phyloP scores from a whole-genome alignment of 1,140 invertebrate species.

The Pemphigus obesinymphae region DNA sequence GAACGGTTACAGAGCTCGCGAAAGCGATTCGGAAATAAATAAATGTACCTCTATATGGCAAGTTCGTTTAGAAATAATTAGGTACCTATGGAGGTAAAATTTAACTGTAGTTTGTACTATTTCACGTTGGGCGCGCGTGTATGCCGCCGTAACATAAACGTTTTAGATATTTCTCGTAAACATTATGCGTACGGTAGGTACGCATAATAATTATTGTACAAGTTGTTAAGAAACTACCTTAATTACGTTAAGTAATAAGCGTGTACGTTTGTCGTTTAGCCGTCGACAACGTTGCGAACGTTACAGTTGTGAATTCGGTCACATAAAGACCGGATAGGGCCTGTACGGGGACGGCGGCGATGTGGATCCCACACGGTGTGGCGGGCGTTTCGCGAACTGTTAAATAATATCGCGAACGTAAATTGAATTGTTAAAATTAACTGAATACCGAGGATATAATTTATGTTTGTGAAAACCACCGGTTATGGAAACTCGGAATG shows the following conservation, averaged over 20 bases:
- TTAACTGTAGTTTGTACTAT: background rate
- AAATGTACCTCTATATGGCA: no score
- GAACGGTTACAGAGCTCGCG: no score
- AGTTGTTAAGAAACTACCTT: no score
- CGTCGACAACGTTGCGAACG: background rate
- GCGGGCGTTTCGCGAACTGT: background rate
- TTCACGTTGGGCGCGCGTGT: background rate
- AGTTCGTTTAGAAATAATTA: no score
- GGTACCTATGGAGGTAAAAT: background rate
- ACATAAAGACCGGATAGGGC: background rate
- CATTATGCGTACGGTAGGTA: background rate
- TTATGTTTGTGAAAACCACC: slow-evolving; percentile 15
- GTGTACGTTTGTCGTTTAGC: background rate
- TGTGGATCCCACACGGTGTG: background rate
- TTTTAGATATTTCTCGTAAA: background rate
- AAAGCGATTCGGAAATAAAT: no score
- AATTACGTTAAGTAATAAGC: no score
- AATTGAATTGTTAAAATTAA: slow-evolving; percentile 38
- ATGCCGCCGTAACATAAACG: background rate
- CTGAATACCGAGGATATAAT: slow-evolving; percentile 29
- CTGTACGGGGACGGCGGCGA: background rate
- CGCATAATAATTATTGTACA: no score
- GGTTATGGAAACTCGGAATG: slow-evolving; percentile 16
- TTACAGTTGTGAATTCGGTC: background rate
- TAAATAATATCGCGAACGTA: slow-evolving; percentile 36